phyloP scores from a whole-genome alignment of 2,888 invertebrate species.

The Xiphydria camelus region DNA sequence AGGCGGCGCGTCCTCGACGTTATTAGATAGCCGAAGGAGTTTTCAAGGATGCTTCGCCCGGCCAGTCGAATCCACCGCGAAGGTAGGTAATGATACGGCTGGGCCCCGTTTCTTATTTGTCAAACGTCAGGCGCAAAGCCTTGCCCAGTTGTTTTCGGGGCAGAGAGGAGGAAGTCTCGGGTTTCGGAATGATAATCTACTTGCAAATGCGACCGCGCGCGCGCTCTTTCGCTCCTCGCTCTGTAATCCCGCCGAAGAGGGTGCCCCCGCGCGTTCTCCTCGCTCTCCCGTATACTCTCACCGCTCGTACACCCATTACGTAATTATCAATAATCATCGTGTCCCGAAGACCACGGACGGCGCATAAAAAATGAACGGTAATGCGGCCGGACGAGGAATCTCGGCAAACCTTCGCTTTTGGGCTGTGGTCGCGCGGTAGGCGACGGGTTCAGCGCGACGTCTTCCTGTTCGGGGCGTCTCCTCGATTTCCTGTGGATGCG shows the following conservation, averaged over 20 bases:
- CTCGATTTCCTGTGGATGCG: too few relatives aligned
- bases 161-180: constrained; percentile 40
- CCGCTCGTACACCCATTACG: constrained; percentile 22
- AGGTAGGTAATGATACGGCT: constrained; percentile 57
- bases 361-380: constrained; percentile 3
- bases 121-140: constrained; percentile 55
- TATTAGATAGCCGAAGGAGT: constrained; percentile 58
- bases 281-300: background rate
- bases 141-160: constrained; percentile 43
- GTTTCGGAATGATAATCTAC: constrained; percentile 42
- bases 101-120: constrained; percentile 57
- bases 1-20: constrained; percentile 57
- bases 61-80: constrained; percentile 45
- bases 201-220: constrained; percentile 35
- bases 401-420: background rate
- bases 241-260: constrained; percentile 1
- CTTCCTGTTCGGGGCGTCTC: too few relatives aligned
- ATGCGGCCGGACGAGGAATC: background rate
- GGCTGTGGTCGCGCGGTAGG: too few relatives aligned
- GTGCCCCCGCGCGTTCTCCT: constrained; percentile 3
- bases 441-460: too few relatives aligned
- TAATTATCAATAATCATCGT: constrained; percentile 37
- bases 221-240: constrained; percentile 9
- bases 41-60: constrained; percentile 48
- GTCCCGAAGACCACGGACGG: constrained; percentile 4